phyloP scores from a whole-genome alignment of 2,888 invertebrate genomes.

The Oligia latruncula region DNA sequence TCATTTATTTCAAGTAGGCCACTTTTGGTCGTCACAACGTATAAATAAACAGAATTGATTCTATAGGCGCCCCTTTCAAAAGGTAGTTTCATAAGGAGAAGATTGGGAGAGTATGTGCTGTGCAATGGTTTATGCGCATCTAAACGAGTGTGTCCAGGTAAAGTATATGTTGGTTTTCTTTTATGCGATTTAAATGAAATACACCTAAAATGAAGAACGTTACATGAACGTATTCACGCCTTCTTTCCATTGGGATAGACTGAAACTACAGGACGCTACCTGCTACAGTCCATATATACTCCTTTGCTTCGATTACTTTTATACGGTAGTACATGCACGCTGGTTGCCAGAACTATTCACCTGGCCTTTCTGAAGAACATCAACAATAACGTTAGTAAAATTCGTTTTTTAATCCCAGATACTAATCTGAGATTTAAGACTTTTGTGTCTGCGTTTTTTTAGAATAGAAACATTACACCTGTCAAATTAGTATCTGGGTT shows the following conservation, averaged over 20 bases:
- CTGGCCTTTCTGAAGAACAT: neutral
- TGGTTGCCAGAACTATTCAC: neutral
- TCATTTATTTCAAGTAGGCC: neutral
- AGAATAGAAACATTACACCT: too few species aligned
- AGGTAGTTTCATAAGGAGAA: neutral
- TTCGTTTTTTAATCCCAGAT: too few species aligned
- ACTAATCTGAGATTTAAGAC: too few species aligned
- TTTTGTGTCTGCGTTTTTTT: too few species aligned
- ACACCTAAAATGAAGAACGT: neutral
- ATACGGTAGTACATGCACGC: neutral
- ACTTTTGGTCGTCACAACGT: neutral
- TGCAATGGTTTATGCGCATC: neutral
- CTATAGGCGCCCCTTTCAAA: neutral
- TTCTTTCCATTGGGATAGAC: neutral
- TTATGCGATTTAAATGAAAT: neutral
- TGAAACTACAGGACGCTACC: neutral
- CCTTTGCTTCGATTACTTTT: neutral
- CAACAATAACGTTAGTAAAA: neutral
- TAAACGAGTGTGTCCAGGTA: neutral
- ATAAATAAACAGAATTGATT: neutral
- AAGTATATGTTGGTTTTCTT: neutral
- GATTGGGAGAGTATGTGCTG: neutral
- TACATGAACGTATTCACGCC: neutral
- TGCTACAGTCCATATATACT: neutral
- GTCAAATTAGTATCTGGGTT: too few species aligned